Evolutionary conservation across 2,888 invertebrate genomes (phyloP).

Genomic region (Pseudoips prasinana): DNA sequence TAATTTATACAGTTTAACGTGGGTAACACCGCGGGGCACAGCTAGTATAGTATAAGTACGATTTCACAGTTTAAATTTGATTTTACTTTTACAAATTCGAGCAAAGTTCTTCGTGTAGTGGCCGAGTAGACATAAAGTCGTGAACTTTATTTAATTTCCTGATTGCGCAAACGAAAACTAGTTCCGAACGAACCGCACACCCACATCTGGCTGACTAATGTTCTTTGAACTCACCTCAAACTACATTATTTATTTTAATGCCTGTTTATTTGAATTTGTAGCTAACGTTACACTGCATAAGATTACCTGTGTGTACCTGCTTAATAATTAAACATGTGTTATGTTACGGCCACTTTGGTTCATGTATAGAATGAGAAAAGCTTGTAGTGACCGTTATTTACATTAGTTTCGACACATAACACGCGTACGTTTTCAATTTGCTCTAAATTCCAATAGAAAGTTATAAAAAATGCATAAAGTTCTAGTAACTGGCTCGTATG

Average conservation of each 20-base stretch:
- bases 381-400: constrained; percentile 13
- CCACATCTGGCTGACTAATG: constrained; percentile 37
- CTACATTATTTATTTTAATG: constrained; percentile 46
- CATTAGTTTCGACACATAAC: constrained; percentile 5
- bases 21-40: too few relatives aligned
- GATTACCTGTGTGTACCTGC: constrained; percentile 25
- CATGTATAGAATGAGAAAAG: constrained; percentile 24
- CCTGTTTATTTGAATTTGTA: constrained; percentile 44
- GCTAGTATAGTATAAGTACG: too few relatives aligned
- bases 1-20: too few relatives aligned
- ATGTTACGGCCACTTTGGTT: constrained; percentile 26
- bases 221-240: constrained; percentile 44
- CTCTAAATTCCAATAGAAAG: too few relatives aligned
- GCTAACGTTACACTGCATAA: constrained; percentile 27
- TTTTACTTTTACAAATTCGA: constrained; percentile 9
- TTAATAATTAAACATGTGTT: constrained; percentile 34
- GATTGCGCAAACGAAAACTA: constrained; percentile 59
- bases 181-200: constrained; percentile 37
- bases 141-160: constrained; percentile 64
- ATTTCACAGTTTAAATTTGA: constrained; percentile 5
- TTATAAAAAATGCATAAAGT: too few relatives aligned
- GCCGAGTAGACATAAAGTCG: constrained; percentile 33
- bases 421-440: constrained; percentile 6
- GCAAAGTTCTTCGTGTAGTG: constrained; percentile 23
- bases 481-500: too few relatives aligned